Evolutionary conservation across 2,113 vertebrate species (phyloP), one percentile per base, ranked within the genome.

Genomic region (Tenrec ecaudatus): DNA sequence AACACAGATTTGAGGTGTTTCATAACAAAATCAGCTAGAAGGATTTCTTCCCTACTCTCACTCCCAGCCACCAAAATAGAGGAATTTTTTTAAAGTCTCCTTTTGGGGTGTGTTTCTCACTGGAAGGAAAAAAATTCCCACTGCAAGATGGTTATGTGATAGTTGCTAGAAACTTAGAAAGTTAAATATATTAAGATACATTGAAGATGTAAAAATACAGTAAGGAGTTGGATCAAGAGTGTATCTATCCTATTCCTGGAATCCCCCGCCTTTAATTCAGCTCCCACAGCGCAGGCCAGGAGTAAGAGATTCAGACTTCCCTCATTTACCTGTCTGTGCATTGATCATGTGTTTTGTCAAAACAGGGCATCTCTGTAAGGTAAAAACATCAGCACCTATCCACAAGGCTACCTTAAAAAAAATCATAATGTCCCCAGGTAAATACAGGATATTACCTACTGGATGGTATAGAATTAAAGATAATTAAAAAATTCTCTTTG

Each of bases 401-500:
- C 15, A 94, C 20, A 87, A 92, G 78, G 85, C 3, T 60, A 22
- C 33, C 83, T 33, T 40, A 90, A 82, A 91, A 22, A 83, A 77
- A 85, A 83, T 31, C n/a, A 40, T 12, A 38, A 53, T 53, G 64
- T 62, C 80, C 82, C 79, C 31, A 71, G 47, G 47, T 53, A 53
- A 53, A 53, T 14, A 53, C 17, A 80, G 53, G 43, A 82, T n/a
- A 62, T 68, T 19, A 85, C 14, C 31, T 79, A 83, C 53, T 77
- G 77, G 77, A 71, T n/a, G 23, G 83, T 40, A 66, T 64, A 80
- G 82, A 92, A 93, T 96, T 81, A 82, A 87, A 92, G 62, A 57
- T 29, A 14, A 76, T 60, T 47, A 12, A 66, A 82, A 75, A 31
- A 80, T 76, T 43, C 68, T 94, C 47, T 4, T 87, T 78, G 43